These are phyloP conservation scores for Urocyon cinereoargenteus DNA, from an alignment of 2,797 vertebrate species.

Conservation along the genomic window DNA sequence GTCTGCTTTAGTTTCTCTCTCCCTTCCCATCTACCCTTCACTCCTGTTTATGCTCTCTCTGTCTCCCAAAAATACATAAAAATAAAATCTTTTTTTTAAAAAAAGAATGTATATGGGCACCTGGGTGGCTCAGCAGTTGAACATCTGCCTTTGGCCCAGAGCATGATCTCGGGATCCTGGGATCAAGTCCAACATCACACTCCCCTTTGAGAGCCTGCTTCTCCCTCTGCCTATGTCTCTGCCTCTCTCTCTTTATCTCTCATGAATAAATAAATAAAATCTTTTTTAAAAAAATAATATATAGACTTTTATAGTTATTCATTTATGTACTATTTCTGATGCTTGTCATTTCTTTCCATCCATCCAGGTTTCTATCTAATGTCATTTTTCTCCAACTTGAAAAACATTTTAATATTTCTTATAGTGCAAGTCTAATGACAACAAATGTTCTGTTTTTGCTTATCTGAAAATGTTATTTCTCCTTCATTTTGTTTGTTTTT, in stretches of 20 bases:
- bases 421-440: not conserved
- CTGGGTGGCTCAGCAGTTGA: too few relatives aligned
- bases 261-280: not conserved
- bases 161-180: too few relatives aligned
- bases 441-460: conserved; percentile 50
- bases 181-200: too few relatives aligned
- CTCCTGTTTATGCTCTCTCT: not conserved
- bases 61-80: not conserved
- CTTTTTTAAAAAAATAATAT: not conserved
- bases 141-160: too few relatives aligned
- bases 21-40: not conserved
- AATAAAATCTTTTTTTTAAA: not conserved
- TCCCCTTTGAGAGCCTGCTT: too few relatives aligned
- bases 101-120: not conserved
- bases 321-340: conserved; percentile 17
- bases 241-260: not conserved
- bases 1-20: not conserved
- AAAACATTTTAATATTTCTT: conserved; percentile 51
- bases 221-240: too few relatives aligned
- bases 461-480: conserved; percentile 54
- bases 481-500: not conserved
- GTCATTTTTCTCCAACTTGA: conserved; percentile 18
- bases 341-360: conserved; percentile 39
- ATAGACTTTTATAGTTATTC: conserved; percentile 9
- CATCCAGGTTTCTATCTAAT: conserved; percentile 53